Evolutionary conservation across 2,113 vertebrate genomes (phyloP), one percentile per base, ranked within the genome.

Genomic region (Dryoscopus gambensis): DNA sequence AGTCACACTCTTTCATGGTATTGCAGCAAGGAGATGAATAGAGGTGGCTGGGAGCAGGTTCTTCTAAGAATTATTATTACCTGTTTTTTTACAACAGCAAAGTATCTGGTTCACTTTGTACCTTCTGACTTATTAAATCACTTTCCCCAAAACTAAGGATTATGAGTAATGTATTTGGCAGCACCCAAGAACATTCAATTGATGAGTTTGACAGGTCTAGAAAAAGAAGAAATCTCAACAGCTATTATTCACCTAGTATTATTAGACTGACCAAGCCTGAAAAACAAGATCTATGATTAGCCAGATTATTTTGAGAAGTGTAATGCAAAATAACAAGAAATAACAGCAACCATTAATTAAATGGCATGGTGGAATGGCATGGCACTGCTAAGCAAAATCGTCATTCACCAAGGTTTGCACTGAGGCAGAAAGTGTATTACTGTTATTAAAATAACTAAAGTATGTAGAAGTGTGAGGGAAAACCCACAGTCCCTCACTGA

Each of bases 361-460:
- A 75, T 4, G 3, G 9, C 15, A 39, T 65, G 42, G 81, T 81
- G 87, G 87, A 85, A 65, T 42, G 64, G 16, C 40, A 18, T 18
- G 74, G 85, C 84, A 92, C 92, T 95, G 63, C 87, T 96, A 87
- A 87, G n/a, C 44, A 85, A 92, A 88, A 90, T 70, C 44, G 37
- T 73, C 11, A 53, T 74, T 68, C 2, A 2, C 13, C 8, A 71
- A 59, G 17, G 35, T 80, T 71, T 78, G 18, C 12, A 50, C 2
- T 21, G 13, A 84, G 44, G 50, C 37, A 7, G 73, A 84, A 85
- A 37, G 25, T 76, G 31, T 67, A 82, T 95, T 95, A 67, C 44
- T 49, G 44, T 84, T 65, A 85, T 95, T 95, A 94, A 97, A 93
- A 95, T 93, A 96, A 96, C 89, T 86, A 82, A 94, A 90, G 63